Base-by-base conservation (phyloP, 2,888 invertebrate species). In the Apodemia hepburni region DNA sequence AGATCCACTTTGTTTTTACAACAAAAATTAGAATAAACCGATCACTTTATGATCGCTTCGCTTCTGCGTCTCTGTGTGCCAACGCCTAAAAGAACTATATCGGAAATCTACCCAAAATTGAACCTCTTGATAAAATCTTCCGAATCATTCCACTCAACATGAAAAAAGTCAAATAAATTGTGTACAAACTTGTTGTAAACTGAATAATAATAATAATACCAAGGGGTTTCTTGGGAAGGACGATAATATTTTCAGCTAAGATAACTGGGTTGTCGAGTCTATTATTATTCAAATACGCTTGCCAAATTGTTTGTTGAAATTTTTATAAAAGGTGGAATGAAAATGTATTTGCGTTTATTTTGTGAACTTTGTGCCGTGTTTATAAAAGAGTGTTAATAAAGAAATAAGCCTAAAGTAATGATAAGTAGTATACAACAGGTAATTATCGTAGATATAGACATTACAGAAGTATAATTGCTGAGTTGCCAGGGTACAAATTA, bases 241-340 rank as follows among this genome's bases (percentile, higher is more conserved):
- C 42, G 42, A 42, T 42, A 42, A 42, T 54, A 54, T 54, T 54
- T 54, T 22, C 54, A 54, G 27, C 22, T 15, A 15, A 54, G 54
- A 54, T 54, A 54, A 54, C 54, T 54, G 22, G 22, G 15, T 22
- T 54, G 54, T 54, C 27, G 27, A 22, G 54, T 54, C 54, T 27
- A 54, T 54, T 54, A 54, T 54, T 27, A 54, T 54, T 54, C 54
- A 54, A 54, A 54, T 54, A 27, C 27, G 22, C 12, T 54, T 27
- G 22, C 22, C 15, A 22, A 54, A 54, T 27, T 54, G 54, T 54
- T 54, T 54, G 54, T 22, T 12, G 22, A 54, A 54, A 54, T 54
- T 54, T 54, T 54, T 54, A 22, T 11, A 12, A 15, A 54, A 54
- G 22, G 51, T 18, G 11, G 22, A 54, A 54, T 54, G 42, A 42